A percentile compares a stretch with the other conserved stretches of the same genome.
Evolutionary conservation across 2,797 vertebrate genomes (phyloP).

Genomic region (Myripristis jacobus): DNA sequence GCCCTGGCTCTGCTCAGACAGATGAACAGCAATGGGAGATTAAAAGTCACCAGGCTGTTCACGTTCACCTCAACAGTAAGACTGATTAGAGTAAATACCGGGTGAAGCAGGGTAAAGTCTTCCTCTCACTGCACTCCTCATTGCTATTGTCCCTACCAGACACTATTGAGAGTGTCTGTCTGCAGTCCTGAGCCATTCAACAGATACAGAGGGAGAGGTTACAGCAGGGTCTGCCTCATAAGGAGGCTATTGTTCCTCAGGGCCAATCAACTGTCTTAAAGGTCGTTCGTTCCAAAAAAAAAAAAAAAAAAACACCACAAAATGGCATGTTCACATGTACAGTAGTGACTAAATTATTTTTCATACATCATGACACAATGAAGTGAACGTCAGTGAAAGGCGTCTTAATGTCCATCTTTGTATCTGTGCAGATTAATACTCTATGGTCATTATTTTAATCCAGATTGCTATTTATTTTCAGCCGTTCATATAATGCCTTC

Average conservation of each 20-base stretch:
- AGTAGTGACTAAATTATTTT: conserved; percentile 2
- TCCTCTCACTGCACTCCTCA: conserved; percentile 52
- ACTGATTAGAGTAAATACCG: conserved; percentile 77
- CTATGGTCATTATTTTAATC: conserved; percentile 4
- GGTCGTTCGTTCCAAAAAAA: conserved; percentile 17
- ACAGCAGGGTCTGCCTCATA: conserved; percentile 42
- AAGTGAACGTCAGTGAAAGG: not conserved
- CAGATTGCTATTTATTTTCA: not conserved
- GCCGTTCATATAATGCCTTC: conserved; percentile 17
- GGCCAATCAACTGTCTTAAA: conserved; percentile 10
- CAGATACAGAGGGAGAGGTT: conserved; percentile 30
- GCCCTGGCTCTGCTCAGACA: conserved; percentile 20
- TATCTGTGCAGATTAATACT: not conserved
- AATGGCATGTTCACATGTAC: not conserved
- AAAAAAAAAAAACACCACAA: no score
- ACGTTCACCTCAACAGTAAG: conserved; percentile 62
- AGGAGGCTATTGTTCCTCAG: conserved; percentile 57
- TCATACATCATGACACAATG: not conserved
- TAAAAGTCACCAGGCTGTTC: conserved; percentile 30
- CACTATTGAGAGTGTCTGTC: conserved; percentile 51
- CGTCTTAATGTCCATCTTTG: not conserved
- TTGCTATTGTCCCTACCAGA: conserved; percentile 68
- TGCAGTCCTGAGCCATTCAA: conserved; percentile 54
- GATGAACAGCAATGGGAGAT: conserved; percentile 33
- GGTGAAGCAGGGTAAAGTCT: conserved; percentile 64